Base-by-base conservation (phyloP, 2,797 vertebrate species). In the Poeciliopsis paucimaculata region DNA sequence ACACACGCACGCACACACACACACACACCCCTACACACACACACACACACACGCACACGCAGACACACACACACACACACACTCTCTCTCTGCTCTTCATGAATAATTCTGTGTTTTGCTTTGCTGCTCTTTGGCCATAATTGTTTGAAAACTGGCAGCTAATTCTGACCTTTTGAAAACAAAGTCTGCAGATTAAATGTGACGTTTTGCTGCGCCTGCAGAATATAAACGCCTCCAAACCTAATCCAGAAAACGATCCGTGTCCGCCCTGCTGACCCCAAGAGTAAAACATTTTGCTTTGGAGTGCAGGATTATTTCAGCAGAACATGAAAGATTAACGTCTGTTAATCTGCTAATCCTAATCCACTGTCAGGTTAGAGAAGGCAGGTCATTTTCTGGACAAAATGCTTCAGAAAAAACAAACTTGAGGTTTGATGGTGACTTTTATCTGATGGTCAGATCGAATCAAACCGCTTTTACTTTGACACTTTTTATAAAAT, bases 131-230 rank as follows among this genome's bases (percentile, higher is more conserved):
- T 94, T 93, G 81, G 89, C 90, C 89, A 77, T 91, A 93, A 95
- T 92, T 91, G 92, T 92, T 93, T 89, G 85, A 91, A 89, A 94
- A 92, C 92, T 92, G 86, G 90, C 36, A 46, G 82, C 92, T 94
- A 93, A 94, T 95, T 93, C 93, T 91, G 89, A 92, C 91, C 91
- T 92, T 93, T 92, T 90, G 82, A 88, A 93, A 93, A 91, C 87
- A 92, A 89, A 88, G 88, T 82, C 88, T 86, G 77, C 89, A 90
- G 91, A 96, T 94, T 92, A 66, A 62, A 90, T 82, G 89, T 92
- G 94, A 92, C 89, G 84, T 93, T 91, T 85, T 72, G 94, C 92
- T 91, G 85, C 13, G 90, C 83, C 89, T 89, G 92, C 88, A 90
- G 88, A 91, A 92, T 87, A 86, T 83, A 85, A 92, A 91, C n/a